phyloP scores from a whole-genome alignment of 2,888 invertebrate genomes.

The Acleris literana region DNA sequence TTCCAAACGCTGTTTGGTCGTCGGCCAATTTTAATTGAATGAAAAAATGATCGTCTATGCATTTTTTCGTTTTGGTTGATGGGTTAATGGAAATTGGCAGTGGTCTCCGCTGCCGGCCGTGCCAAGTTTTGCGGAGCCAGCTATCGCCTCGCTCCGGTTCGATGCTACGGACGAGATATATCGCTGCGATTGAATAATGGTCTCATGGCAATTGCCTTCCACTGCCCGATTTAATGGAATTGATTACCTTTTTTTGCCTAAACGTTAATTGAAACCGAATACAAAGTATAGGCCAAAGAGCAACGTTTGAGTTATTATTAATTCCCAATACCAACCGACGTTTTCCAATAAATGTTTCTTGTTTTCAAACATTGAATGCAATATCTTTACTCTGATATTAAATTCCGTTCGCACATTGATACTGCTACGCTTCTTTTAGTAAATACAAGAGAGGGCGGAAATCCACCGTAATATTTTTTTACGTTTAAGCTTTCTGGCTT shows the following conservation, averaged over 20 bases:
- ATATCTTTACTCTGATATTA: conserved; percentile 17
- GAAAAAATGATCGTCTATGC: conserved; percentile 82
- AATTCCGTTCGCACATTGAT: conserved; percentile 8
- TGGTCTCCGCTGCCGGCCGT: conserved; percentile 75
- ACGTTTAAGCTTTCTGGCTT: not conserved
- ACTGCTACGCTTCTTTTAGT: conserved; percentile 3
- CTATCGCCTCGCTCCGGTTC: conserved; percentile 79
- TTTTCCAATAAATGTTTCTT: conserved; percentile 4
- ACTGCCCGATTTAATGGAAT: conserved; percentile 59
- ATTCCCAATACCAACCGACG: not conserved
- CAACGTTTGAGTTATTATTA: not conserved
- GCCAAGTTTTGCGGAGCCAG: conserved; percentile 82
- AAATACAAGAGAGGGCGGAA: not conserved
- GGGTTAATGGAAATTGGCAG: conserved; percentile 84
- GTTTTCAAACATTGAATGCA: conserved; percentile 10
- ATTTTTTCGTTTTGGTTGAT: conserved; percentile 83
- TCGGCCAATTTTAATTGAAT: conserved; percentile 82
- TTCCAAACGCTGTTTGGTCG: conserved; percentile 66
- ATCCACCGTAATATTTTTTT: not conserved
- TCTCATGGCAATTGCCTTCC: conserved; percentile 72
- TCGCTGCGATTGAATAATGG: conserved; percentile 81
- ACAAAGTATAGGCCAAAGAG: conserved; percentile 12
- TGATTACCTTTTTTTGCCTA: conserved; percentile 50
- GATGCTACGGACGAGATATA: conserved; percentile 73
- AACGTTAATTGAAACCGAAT: conserved; percentile 48